These are phyloP conservation scores for Procambarus clarkii DNA, from an alignment of 1,140 invertebrate genomes.

Conservation along the genomic window DNA sequence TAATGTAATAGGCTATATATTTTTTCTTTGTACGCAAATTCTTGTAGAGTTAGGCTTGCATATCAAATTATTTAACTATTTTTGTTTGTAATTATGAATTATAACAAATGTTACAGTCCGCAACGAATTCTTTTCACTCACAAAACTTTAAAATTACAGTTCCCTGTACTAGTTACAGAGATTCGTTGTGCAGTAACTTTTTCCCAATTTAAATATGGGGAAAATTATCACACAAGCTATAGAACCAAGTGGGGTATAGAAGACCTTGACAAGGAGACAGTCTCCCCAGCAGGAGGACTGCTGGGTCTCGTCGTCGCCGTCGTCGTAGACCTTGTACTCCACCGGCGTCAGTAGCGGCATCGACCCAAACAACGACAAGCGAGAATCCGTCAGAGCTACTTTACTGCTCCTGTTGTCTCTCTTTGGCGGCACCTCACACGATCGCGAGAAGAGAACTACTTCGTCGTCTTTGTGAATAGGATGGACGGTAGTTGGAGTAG, in stretches of 20 bases:
- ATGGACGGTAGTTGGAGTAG: background rate
- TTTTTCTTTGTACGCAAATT: no score
- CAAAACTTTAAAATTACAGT: no score
- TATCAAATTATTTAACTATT: no score
- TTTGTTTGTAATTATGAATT: no score
- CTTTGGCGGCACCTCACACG: background rate
- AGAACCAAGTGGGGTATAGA: background rate
- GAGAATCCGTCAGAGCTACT: background rate
- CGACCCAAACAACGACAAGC: constrained; percentile 14
- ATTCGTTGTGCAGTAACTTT: no score
- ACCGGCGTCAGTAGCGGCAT: constrained; percentile 6
- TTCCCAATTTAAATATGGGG: no score
- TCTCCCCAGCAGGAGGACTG: constrained; percentile 16
- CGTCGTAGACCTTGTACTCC: constrained; percentile 1
- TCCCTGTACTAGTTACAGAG: no score
- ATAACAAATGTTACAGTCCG: no score
- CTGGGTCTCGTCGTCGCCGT: background rate
- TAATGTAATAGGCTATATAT: no score
- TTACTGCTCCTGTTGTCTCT: background rate
- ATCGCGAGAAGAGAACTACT: constrained; percentile 25
- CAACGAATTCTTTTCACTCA: no score
- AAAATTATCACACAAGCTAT: no score
- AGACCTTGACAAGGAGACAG: constrained; percentile 44
- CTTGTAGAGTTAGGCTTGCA: no score
- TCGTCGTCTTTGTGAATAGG: constrained; percentile 22